Percentiles rank a stretch among this genome's conserved stretches.
Conservation (phyloP, 2,113 vertebrate species). For the Procapra przewalskii region DNA sequence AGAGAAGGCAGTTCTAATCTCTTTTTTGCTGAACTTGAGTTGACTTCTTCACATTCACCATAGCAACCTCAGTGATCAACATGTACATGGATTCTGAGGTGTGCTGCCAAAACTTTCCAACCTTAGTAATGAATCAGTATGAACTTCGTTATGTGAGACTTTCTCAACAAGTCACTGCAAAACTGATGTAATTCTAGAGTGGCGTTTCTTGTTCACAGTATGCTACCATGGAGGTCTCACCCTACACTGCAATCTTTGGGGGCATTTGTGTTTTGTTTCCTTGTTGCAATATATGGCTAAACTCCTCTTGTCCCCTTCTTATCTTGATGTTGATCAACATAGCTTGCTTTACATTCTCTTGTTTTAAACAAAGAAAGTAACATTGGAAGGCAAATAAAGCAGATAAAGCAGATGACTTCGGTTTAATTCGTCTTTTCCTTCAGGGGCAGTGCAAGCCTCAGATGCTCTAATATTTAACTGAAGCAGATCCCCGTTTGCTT, state of each 20-base stretch:
- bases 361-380: conserved; percentile 43
- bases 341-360: background rate
- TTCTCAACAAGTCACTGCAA: conserved; percentile 39
- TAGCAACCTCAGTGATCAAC: conserved; percentile 46
- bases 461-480: conserved; percentile 30
- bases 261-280: background rate
- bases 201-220: background rate
- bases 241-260: background rate
- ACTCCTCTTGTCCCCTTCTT: background rate
- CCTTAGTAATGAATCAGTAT: background rate
- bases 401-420: background rate
- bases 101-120: background rate
- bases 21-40: conserved; percentile 48
- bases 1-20: conserved; percentile 14
- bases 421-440: conserved; percentile 26
- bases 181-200: background rate
- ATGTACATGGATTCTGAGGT: background rate
- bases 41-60: conserved; percentile 35
- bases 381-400: background rate
- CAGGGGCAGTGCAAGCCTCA: conserved; percentile 19
- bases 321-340: background rate
- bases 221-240: background rate
- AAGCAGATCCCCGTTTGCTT: conserved; percentile 44
- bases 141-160: background rate
- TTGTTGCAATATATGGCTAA: background rate